phyloP scores from a whole-genome alignment of 1,140 invertebrate genomes.

The Aphelinus atriplicis region DNA sequence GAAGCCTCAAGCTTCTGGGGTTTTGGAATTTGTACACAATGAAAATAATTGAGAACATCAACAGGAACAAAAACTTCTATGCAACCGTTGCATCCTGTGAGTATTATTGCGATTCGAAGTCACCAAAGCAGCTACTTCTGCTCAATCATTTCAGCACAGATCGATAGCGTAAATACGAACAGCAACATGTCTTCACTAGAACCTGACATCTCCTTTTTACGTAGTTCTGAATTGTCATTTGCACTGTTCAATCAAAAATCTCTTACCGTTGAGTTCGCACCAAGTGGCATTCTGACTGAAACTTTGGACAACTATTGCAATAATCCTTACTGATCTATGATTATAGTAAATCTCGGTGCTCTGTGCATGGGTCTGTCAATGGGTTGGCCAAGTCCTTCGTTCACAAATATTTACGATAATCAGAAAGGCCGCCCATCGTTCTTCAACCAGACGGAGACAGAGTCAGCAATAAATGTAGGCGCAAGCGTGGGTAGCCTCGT shows the following conservation, averaged over 20 bases:
- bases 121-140: no score
- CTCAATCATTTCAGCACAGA: no score
- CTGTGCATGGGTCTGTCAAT: conserved; percentile 43
- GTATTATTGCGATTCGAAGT: conserved; percentile 3
- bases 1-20: no score
- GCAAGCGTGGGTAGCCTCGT: conserved; percentile 43
- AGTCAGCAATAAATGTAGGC: conserved; percentile 38
- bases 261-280: no score
- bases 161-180: no score
- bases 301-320: no score
- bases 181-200: no score
- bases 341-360: conserved; percentile 43
- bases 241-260: no score
- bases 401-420: conserved; percentile 25
- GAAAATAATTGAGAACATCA: conserved; percentile 16
- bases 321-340: no score
- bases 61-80: conserved; percentile 26
- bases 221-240: no score
- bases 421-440: not conserved
- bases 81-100: conserved; percentile 30
- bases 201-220: no score
- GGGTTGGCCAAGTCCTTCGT: conserved; percentile 38
- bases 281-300: no score
- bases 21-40: not conserved
- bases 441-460: conserved; percentile 26